Evolutionary conservation across 2,888 invertebrate species (phyloP).

Genomic region (Tetropium fuscum): DNA sequence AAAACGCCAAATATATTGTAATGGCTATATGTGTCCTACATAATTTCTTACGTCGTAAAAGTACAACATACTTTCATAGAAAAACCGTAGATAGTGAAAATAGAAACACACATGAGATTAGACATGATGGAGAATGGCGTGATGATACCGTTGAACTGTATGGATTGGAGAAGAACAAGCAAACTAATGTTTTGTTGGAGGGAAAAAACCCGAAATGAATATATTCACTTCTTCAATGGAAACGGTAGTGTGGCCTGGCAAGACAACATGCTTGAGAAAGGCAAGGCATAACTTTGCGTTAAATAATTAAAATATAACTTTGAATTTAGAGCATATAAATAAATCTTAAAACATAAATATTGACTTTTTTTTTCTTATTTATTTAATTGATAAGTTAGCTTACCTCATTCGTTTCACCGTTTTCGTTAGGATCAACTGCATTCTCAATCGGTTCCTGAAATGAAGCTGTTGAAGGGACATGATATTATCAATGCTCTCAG

Average conservation of each 20-base stretch:
- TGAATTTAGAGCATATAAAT: slow-evolving; percentile 4
- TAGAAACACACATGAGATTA: background rate
- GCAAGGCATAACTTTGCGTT: slow-evolving; percentile 1
- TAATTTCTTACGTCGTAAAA: slow-evolving; percentile 3
- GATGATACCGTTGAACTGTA: slow-evolving; percentile 7
- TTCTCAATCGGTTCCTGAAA: slow-evolving; percentile 1
- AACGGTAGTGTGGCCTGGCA: slow-evolving; percentile 6
- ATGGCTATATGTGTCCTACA: slow-evolving; percentile 5
- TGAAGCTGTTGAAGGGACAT: slow-evolving; percentile 2
- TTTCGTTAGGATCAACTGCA: slow-evolving; percentile 3
- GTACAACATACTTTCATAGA: background rate
- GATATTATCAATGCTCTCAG: slow-evolving; percentile 2
- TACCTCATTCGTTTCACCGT: slow-evolving; percentile 2
- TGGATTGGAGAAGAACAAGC: slow-evolving; percentile 9
- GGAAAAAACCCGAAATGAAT: slow-evolving; percentile 7
- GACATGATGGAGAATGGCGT: slow-evolving; percentile 1
- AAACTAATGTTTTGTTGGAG: background rate
- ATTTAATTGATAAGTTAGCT: background rate
- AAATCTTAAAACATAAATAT: background rate
- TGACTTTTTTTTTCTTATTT: background rate
- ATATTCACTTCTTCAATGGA: background rate
- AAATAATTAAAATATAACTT: background rate
- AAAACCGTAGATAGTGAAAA: background rate
- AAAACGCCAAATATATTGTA: slow-evolving; percentile 8
- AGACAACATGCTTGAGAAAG: slow-evolving; percentile 3